Conservation (phyloP, 1,140 invertebrate genomes). For the Diploscapter pachys region DNA sequence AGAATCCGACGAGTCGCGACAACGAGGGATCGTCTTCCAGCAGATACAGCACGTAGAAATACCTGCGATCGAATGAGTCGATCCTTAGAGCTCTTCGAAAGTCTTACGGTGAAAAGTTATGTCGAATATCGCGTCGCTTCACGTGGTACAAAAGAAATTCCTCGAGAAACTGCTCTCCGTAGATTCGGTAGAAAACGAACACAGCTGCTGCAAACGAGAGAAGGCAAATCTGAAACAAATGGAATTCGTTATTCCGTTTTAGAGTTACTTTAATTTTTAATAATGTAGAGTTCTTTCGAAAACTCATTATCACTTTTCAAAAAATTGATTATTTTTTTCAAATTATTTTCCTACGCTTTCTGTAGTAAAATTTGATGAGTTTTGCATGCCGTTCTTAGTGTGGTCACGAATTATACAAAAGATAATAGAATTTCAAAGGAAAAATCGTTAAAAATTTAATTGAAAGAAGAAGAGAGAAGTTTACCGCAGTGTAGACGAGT, state of each 20-base stretch:
- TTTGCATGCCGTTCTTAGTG: background rate
- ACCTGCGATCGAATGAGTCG: background rate
- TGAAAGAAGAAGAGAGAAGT: slow-evolving; percentile 58
- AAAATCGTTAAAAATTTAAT: background rate
- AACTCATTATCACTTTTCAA: no score
- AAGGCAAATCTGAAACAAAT: slow-evolving; percentile 66
- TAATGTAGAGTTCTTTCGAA: no score
- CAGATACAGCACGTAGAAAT: background rate
- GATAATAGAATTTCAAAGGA: background rate
- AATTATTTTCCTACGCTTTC: no score
- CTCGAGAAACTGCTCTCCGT: slow-evolving; percentile 82
- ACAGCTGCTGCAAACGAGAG: slow-evolving; percentile 70
- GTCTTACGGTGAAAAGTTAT: slow-evolving; percentile 96
- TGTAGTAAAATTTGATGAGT: slow-evolving; percentile 7
- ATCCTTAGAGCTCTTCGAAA: background rate
- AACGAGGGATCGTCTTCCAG: slow-evolving; percentile 56
- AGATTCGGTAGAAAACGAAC: slow-evolving; percentile 70
- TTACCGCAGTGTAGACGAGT: slow-evolving; percentile 64
- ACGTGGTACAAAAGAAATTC: slow-evolving; percentile 93
- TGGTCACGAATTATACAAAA: background rate
- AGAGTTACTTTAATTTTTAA: no score
- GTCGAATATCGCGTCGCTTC: slow-evolving; percentile 79
- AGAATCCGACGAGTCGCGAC: slow-evolving; percentile 66
- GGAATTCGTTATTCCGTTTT: background rate
- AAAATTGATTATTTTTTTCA: no score